Evolutionary conservation across 2,797 vertebrate genomes (phyloP), one percentile per base, ranked within the genome.

Genomic region (Pangasius macronema): DNA sequence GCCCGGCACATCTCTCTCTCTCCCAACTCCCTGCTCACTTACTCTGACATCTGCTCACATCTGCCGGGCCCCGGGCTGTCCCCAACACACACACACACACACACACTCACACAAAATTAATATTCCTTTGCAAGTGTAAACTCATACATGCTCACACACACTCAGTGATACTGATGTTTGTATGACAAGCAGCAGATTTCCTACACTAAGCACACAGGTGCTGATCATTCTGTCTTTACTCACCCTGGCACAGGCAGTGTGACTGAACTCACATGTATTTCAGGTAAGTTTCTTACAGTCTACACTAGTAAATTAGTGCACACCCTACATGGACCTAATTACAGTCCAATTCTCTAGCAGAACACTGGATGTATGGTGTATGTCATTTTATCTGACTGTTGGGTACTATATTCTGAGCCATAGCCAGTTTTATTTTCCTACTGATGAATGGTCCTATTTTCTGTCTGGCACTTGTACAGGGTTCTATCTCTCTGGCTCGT

Each of bases 11-110:
- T 94, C 92, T 93, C 93, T 94, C 93, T 93, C 94, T 95, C 93
- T 93, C 93, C 93, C 94, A 95, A 94, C 93, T 96, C 95, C 95
- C 94, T 79, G 92, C 94, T 96, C 95, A 96, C 95, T 95, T 95
- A 96, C 91, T 87, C 94, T 95, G 95, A 96, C 96, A 97, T 96
- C 96, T 96, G 95, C 94, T 95, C 95, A 95, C 95, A 95, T 95
- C 94, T 96, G 95, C 95, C 94, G 87, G 92, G 94, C 95, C 94
- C 51, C 82, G 92, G 94, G 94, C 94, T 93, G 93, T 91, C 93
- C 92, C 91, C 86, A 87, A 83, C 88, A 87, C 87, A 85, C 91
- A 76, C 77, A 59, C 88, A 84, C 84, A 67, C 68, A 63, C 87
- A 42, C 84, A 59, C 87, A 86, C 85, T 82, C 88, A 70, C 90